These are phyloP conservation scores for Liasis olivaceus DNA, from an alignment of 2,797 vertebrate species.

Conservation along the genomic window DNA sequence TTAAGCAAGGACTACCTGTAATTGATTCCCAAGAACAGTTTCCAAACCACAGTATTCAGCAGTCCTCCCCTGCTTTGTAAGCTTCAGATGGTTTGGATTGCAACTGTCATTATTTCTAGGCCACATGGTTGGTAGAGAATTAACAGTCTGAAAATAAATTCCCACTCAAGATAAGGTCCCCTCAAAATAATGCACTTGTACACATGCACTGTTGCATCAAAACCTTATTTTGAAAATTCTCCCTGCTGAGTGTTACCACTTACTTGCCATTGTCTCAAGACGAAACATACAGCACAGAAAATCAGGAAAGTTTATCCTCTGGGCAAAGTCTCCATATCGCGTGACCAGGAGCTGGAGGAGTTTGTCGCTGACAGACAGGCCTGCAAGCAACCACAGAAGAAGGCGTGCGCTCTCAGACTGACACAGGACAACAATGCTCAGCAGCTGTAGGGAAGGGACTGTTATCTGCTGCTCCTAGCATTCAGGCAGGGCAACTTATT, in stretches of 20 bases:
- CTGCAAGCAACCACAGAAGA: slow-evolving; percentile 49
- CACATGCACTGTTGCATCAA: neutral
- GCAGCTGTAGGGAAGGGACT: neutral
- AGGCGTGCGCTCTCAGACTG: too few species aligned
- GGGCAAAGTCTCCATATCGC: slow-evolving; percentile 71
- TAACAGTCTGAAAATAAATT: neutral
- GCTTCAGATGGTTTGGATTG: neutral
- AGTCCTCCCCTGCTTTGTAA: too few species aligned
- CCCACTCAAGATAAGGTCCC: neutral
- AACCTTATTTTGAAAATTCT: neutral
- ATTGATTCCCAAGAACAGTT: neutral
- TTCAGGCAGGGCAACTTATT: neutral
- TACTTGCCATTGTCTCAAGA: slow-evolving; percentile 82
- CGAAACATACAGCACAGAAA: slow-evolving; percentile 84
- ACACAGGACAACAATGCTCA: neutral
- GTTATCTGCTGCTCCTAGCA: neutral
- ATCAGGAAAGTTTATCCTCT: slow-evolving; percentile 78
- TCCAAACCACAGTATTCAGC: neutral
- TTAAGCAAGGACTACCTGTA: neutral
- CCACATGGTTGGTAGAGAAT: neutral
- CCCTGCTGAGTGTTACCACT: slow-evolving; percentile 60
- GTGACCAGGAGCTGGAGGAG: slow-evolving; percentile 75
- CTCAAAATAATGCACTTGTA: neutral
- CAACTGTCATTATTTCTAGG: neutral
- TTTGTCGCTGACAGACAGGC: neutral